These are phyloP conservation scores for Aspidiotus rigidus DNA, from an alignment of 2,888 invertebrate species.

Conservation along the genomic window DNA sequence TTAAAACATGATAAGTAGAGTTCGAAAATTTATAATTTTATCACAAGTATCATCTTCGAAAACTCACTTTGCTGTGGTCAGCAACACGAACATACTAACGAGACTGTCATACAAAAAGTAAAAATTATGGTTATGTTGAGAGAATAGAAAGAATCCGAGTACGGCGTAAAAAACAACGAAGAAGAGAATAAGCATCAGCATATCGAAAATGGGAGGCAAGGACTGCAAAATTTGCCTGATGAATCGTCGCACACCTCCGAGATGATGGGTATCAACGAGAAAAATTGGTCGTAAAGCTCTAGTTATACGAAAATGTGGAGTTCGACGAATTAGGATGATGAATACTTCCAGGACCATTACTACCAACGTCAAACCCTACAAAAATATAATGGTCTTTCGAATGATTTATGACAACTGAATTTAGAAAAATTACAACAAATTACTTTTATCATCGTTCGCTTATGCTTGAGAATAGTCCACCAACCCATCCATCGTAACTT, in stretches of 20 bases:
- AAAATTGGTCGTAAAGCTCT: constrained; percentile 79
- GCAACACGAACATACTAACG: constrained; percentile 76
- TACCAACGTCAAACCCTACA: constrained; percentile 60
- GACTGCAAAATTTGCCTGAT: constrained; percentile 75
- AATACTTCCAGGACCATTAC: constrained; percentile 78
- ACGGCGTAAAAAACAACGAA: constrained; percentile 75
- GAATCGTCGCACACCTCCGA: constrained; percentile 52
- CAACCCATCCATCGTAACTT: constrained; percentile 80
- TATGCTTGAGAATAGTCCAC: constrained; percentile 71
- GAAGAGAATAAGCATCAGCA: constrained; percentile 73
- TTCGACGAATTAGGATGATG: constrained; percentile 67
- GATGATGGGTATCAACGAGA: constrained; percentile 73
- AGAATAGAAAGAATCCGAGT: constrained; percentile 73
- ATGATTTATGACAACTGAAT: not conserved
- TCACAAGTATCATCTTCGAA: constrained; percentile 1
- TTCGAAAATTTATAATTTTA: not conserved
- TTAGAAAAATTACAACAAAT: constrained; percentile 11
- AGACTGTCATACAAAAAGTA: constrained; percentile 69
- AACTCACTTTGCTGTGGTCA: constrained; percentile 85
- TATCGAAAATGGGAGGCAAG: constrained; percentile 76
- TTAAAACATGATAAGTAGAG: not conserved
- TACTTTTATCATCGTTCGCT: constrained; percentile 77
- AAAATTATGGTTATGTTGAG: constrained; percentile 56
- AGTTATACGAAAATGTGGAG: constrained; percentile 78
- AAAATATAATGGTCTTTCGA: constrained; percentile 37